phyloP scores from a whole-genome alignment of 2,888 invertebrate species.

The Polyommatus iphigenia region DNA sequence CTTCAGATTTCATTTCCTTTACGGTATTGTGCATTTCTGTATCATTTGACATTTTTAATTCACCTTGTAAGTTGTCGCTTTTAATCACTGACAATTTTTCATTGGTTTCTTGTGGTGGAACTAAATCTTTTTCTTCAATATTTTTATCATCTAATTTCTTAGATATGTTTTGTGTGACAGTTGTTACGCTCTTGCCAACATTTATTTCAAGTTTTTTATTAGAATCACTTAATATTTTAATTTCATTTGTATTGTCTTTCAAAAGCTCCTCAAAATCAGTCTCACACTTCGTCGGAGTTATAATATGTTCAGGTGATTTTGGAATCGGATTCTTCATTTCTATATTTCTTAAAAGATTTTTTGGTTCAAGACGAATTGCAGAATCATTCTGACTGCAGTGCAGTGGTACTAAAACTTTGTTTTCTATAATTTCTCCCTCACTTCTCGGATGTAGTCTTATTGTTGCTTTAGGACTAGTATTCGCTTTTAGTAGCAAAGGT shows the following conservation, averaged over 20 bases:
- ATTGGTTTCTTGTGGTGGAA: background rate
- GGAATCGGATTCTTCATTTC: slow-evolving; percentile 47
- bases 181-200: slow-evolving; percentile 62
- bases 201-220: slow-evolving; percentile 70
- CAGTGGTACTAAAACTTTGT: slow-evolving; percentile 31
- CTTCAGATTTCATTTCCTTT: background rate
- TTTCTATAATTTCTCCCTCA: slow-evolving; percentile 51
- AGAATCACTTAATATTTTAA: slow-evolving; percentile 67
- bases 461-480: slow-evolving; percentile 48
- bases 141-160: slow-evolving; percentile 42
- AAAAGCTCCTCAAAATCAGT: slow-evolving; percentile 76
- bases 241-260: slow-evolving; percentile 75
- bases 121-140: slow-evolving; percentile 33
- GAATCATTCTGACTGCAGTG: slow-evolving; percentile 33
- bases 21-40: slow-evolving; percentile 27
- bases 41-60: slow-evolving; percentile 25
- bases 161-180: slow-evolving; percentile 50
- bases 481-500: slow-evolving; percentile 63
- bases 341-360: slow-evolving; percentile 35
- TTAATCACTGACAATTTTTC: background rate
- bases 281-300: slow-evolving; percentile 57
- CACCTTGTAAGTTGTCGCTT: background rate
- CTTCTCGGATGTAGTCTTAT: slow-evolving; percentile 55
- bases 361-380: slow-evolving; percentile 33
- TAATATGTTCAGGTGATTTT: slow-evolving; percentile 47